Conservation (phyloP, 2,113 vertebrate genomes). For the Lates calcarifer region DNA sequence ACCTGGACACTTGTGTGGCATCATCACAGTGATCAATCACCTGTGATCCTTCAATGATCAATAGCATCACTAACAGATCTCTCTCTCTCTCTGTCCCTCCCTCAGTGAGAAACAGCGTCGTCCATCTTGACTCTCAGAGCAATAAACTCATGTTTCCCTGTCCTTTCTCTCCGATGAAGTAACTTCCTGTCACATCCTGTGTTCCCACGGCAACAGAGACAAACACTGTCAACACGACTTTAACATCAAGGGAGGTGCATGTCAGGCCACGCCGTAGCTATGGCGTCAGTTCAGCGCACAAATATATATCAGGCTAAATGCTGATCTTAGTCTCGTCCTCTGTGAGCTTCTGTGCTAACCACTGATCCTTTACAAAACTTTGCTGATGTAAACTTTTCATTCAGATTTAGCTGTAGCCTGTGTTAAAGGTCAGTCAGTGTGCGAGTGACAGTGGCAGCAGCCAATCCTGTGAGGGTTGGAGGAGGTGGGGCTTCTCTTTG, state of each 20-base stretch:
- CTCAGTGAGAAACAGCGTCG: constrained; percentile 88
- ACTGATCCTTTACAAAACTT: too few species aligned
- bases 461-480: neutral
- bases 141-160: constrained; percentile 89
- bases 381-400: too few species aligned
- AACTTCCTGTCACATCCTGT: constrained; percentile 30
- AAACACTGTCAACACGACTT: neutral
- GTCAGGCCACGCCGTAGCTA: too few species aligned
- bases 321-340: neutral
- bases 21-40: neutral
- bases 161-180: constrained; percentile 90
- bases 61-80: neutral
- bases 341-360: neutral
- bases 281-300: too few species aligned
- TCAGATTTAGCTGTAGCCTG: too few species aligned
- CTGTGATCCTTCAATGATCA: neutral
- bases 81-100: constrained; percentile 37
- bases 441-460: neutral
- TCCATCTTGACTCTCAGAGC: constrained; percentile 87
- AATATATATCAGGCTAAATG: too few species aligned
- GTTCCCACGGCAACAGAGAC: neutral
- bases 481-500: neutral
- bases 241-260: too few species aligned
- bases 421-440: neutral
- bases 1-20: too few species aligned